Evolutionary conservation across 2,797 vertebrate species (phyloP), one percentile per base, ranked within the genome.

Genomic region (Atherinosoma microstoma): DNA sequence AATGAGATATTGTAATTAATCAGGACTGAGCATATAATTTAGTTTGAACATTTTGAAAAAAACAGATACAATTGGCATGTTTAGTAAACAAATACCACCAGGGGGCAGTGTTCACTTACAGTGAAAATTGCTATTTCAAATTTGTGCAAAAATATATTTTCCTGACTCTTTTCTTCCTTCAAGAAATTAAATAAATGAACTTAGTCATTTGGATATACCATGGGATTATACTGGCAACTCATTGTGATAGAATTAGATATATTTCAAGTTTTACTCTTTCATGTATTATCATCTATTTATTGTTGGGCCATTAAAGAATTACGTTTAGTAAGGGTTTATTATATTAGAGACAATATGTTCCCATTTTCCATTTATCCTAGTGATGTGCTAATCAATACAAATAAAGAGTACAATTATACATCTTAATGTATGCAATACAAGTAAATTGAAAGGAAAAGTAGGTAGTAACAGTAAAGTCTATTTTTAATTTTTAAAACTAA

Each of bases 61-160:
- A 64, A 4, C 6, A 60, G 30, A 38, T n/a, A 7, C 7, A 16
- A 51, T 4, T 22, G 3, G n/a, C 8, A 5, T 47, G 20, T n/a
- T 47, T 47, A n/a, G 16, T 9, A 20, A 58, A 22, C 0, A 58
- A 10, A 9, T 0, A 73, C 82, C 91, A 87, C 45, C 68, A 92
- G 93, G 74, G 77, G 86, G 87, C 87, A 84, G 82, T 80, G 60
- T 24, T 67, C n/a, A 66, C 58, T 36, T 51, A 12, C 4, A 35
- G 40, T 2, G 57, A 78, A 62, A 62, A 12, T 6, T 16, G 1
- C 6, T 29, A 42, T 15, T 35, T n/a, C 5, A 30, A 30, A 29
- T 57, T n/a, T 27, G 2, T 15, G 15, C 6, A 34, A 32, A 34
- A 51, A 34, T 13, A 20, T 32, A 12, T 56, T n/a, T 36, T 36